These are phyloP conservation scores for Drosophila emarginata DNA, from an alignment of 2,888 invertebrate genomes.

Conservation along the genomic window DNA sequence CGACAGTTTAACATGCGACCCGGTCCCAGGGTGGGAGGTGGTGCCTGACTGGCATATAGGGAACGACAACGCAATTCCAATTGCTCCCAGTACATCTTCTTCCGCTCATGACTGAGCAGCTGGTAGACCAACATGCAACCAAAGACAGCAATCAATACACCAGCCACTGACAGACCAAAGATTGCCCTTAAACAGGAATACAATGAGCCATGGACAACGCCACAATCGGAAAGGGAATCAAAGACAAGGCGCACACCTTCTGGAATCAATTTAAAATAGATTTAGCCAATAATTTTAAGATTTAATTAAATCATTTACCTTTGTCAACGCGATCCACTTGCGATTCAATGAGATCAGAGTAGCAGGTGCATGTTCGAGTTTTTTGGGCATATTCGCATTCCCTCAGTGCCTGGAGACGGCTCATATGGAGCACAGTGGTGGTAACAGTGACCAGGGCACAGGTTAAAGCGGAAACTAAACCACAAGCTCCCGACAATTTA, in stretches of 20 bases:
- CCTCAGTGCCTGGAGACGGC: conserved; percentile 91
- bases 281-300: background rate
- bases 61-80: conserved; percentile 92
- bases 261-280: conserved; percentile 45
- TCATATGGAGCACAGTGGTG: conserved; percentile 96
- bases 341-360: conserved; percentile 88
- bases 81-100: conserved; percentile 98
- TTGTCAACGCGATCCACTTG: conserved; percentile 84
- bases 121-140: conserved; percentile 96
- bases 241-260: conserved; percentile 90
- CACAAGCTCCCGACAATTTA: conserved; percentile 94
- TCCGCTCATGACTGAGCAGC: conserved; percentile 93
- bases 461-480: conserved; percentile 92
- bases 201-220: conserved; percentile 94
- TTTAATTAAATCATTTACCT: conserved; percentile 56
- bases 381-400: conserved; percentile 93
- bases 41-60: conserved; percentile 85
- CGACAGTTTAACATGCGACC: conserved; percentile 83
- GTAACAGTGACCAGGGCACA: conserved; percentile 93
- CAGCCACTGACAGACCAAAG: conserved; percentile 95
- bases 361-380: conserved; percentile 90
- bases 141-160: conserved; percentile 94
- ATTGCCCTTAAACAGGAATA: conserved; percentile 94
- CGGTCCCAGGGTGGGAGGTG: conserved; percentile 73
- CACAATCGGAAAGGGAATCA: conserved; percentile 93